These are phyloP conservation scores for Chelonus insularis DNA, from an alignment of 1,140 invertebrate species.

Conservation along the genomic window DNA sequence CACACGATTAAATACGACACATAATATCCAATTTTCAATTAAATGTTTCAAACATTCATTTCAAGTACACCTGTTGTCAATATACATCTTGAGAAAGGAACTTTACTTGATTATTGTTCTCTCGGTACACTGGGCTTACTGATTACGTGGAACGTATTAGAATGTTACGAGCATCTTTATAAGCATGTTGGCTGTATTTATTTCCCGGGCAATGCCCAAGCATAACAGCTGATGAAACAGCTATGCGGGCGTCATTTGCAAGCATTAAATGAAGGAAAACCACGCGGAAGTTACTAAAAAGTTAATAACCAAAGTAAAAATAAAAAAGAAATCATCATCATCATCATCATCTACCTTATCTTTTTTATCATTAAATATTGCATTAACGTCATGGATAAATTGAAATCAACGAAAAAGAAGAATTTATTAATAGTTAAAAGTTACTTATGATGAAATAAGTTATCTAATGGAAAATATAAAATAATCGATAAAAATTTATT, in stretches of 20 bases:
- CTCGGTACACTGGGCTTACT: slow-evolving; percentile 1
- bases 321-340: not conserved
- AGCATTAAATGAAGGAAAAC: not conserved
- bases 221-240: not conserved
- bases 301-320: not conserved
- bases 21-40: not conserved
- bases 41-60: too few species aligned
- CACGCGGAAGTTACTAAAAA: slow-evolving; percentile 12
- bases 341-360: not conserved
- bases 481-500: too few species aligned
- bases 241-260: not conserved
- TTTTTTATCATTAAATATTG: not conserved
- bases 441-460: too few species aligned
- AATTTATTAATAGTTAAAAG: too few species aligned
- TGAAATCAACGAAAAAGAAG: too few species aligned
- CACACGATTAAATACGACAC: slow-evolving; percentile 2
- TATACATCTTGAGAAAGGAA: too few species aligned
- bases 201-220: slow-evolving; percentile 15
- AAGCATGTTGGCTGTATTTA: slow-evolving; percentile 20
- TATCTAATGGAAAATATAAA: too few species aligned
- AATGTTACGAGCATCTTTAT: slow-evolving; percentile 29
- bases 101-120: too few species aligned
- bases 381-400: too few species aligned
- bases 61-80: too few species aligned
- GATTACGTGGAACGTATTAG: slow-evolving; percentile 31